These are phyloP conservation scores for Mythimna lalbum DNA, from an alignment of 2,888 invertebrate genomes.

Conservation along the genomic window DNA sequence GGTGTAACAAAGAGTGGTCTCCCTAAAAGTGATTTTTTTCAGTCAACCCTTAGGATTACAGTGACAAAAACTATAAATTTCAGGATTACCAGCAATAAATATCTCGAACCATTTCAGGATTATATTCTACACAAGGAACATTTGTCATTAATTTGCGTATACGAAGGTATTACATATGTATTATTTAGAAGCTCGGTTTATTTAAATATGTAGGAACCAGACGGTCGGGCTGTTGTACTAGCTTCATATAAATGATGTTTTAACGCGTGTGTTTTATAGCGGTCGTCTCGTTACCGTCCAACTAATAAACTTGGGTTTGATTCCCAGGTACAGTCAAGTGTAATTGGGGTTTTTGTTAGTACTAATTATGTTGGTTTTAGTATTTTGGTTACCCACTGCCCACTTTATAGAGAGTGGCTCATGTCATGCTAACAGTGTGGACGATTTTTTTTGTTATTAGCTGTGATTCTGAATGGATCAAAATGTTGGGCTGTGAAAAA, in stretches of 20 bases:
- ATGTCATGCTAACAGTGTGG: background rate
- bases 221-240: slow-evolving; percentile 27
- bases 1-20: too few relatives aligned
- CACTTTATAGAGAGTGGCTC: background rate
- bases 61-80: too few relatives aligned
- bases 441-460: background rate
- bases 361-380: slow-evolving; percentile 28
- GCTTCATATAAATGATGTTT: slow-evolving; percentile 51
- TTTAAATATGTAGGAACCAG: slow-evolving; percentile 63
- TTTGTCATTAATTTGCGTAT: slow-evolving; percentile 38
- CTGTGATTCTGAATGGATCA: too few relatives aligned
- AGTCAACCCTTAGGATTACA: too few relatives aligned
- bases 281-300: slow-evolving; percentile 41
- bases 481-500: too few relatives aligned
- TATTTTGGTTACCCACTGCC: slow-evolving; percentile 1
- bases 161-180: slow-evolving; percentile 22
- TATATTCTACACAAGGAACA: slow-evolving; percentile 13
- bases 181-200: slow-evolving; percentile 65
- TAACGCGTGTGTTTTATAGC: slow-evolving; percentile 58
- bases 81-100: background rate
- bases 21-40: too few relatives aligned
- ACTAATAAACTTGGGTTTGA: slow-evolving; percentile 29
- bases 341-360: slow-evolving; percentile 36
- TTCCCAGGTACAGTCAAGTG: slow-evolving; percentile 28
- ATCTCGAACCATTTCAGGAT: slow-evolving; percentile 7